Base-by-base conservation (phyloP, 2,113 vertebrate genomes). In the Cochlearius cochlearius region DNA sequence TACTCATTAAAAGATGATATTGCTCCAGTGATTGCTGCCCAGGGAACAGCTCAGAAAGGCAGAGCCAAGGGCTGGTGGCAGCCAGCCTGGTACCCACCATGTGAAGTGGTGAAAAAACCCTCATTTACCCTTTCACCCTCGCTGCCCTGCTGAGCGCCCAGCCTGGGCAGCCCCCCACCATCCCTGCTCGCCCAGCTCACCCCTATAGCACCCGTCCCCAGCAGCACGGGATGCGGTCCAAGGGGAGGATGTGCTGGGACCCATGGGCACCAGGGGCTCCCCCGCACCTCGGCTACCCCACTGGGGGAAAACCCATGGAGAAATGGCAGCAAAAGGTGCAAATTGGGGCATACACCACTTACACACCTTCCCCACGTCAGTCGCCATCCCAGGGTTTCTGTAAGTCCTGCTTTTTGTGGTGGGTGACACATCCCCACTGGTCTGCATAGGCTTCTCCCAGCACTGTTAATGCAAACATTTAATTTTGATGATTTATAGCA, bases 401-500 rank as follows among this genome's bases (percentile, higher is more conserved):
- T 18, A 59, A 5, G 15, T 56, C 43, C 78, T 50, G 81, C 2
- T 38, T 49, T 79, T 5, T 64, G 55, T 73, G 75, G 88, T 34
- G 81, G 60, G 68, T 63, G 83, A 78, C 79, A 67, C 72, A 16
- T 90, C 68, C 87, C 55, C 92, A 43, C 23, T 3, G 1, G 79
- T 94, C 83, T 52, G 72, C 79, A 67, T 47, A 27, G 63, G 86
- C 82, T 96, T 67, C 88, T 90, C 86, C 60, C 1, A 0, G 50
- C 3, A 3, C 79, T 10, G 67, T 83, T 93, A 91, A 95, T 77
- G 56, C 95, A 94, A 95, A 96, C 96, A 95, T 97, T 96, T 96
- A 96, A 97, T 97, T 96, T 97, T 95, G 96, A 92, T 97, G 96
- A 97, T 97, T 97, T 97, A 96, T 96, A 72, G 86, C 92, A 29